phyloP scores from a whole-genome alignment of 2,113 vertebrate genomes.

The Cebidichthys violaceus region DNA sequence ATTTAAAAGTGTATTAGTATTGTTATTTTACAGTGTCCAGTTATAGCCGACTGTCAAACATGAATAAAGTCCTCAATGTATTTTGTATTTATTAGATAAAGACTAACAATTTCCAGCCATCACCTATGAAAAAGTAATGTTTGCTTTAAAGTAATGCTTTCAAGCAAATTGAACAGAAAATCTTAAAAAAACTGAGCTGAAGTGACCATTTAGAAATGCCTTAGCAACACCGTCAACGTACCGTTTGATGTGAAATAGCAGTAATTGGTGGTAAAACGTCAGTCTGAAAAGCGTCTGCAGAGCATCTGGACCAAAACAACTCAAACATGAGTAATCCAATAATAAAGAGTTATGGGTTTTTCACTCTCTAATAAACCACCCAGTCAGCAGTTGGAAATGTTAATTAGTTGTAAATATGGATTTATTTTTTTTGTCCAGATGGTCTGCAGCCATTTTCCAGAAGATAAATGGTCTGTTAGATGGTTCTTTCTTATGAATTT shows the following conservation, averaged over 20 bases:
- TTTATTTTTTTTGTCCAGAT: constrained; percentile 33
- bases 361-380: constrained; percentile 49
- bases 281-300: constrained; percentile 17
- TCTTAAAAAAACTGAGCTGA: not conserved
- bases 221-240: not conserved
- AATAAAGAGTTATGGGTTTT: constrained; percentile 35
- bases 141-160: not conserved
- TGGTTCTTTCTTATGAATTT: not conserved
- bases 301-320: constrained; percentile 53
- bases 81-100: not conserved
- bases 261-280: constrained; percentile 25
- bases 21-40: not conserved
- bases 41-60: not conserved
- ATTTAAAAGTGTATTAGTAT: not conserved
- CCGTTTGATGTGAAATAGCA: constrained; percentile 1
- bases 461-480: not conserved
- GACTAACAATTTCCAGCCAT: not conserved
- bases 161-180: not conserved
- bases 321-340: constrained; percentile 25
- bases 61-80: not conserved
- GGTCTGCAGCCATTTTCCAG: constrained; percentile 3
- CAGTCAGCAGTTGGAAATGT: constrained; percentile 48
- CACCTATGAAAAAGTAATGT: not conserved
- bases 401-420: constrained; percentile 27
- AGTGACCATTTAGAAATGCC: not conserved